A percentile compares a stretch with the other conserved stretches of the same genome.
Conservation (phyloP, 2,113 vertebrate species). For the Cricetomys ansorgei region DNA sequence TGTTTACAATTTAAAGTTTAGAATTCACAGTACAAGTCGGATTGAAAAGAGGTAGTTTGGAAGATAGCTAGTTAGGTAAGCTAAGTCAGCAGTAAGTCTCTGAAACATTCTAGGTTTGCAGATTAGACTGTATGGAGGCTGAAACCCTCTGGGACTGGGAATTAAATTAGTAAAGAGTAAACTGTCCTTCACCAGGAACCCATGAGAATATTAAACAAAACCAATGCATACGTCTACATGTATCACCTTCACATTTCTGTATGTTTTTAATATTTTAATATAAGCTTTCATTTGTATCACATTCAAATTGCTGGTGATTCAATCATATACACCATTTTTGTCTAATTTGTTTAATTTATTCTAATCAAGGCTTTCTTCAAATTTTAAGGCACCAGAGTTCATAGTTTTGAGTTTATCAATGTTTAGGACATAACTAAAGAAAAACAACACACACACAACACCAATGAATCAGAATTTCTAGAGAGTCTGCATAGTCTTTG, state of each 20-base stretch:
- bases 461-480: background rate
- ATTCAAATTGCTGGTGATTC: background rate
- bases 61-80: no score
- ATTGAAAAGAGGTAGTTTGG: no score
- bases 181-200: no score
- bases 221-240: no score
- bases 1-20: no score
- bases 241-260: background rate
- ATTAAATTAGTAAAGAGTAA: no score
- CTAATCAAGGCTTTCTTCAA: background rate
- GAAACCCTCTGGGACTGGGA: no score
- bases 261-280: conserved; percentile 35
- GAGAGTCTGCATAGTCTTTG: background rate
- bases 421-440: background rate
- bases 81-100: no score
- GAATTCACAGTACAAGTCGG: no score
- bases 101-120: no score
- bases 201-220: no score
- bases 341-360: background rate
- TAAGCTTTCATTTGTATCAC: background rate
- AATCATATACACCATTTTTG: background rate
- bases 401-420: conserved; percentile 14
- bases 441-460: background rate
- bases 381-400: background rate
- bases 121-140: no score